Evolutionary conservation across 2,797 vertebrate genomes (phyloP).

Genomic region (Uromys caudimaculatus): DNA sequence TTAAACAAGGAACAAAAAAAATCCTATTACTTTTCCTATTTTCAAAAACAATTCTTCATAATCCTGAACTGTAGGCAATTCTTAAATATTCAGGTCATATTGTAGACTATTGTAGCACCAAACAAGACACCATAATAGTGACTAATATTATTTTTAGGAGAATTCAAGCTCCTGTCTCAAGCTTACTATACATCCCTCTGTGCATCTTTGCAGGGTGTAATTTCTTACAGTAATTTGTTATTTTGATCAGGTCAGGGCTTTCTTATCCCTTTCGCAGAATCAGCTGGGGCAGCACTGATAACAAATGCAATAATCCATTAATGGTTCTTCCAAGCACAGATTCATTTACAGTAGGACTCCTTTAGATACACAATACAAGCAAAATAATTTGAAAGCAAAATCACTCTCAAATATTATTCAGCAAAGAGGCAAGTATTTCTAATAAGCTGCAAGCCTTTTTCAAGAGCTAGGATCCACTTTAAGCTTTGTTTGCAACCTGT

Average conservation of each 20-base stretch:
- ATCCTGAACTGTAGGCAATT: not conserved
- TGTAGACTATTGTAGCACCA: not conserved
- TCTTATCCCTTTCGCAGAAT: not conserved
- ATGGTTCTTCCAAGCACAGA: not conserved
- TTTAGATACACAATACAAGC: not conserved
- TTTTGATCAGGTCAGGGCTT: not conserved
- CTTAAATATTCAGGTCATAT: not conserved
- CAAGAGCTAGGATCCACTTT: not conserved
- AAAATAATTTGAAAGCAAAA: conserved; percentile 34
- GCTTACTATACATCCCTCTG: accelerated
- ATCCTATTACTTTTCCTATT: not conserved
- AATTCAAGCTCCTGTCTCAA: not conserved
- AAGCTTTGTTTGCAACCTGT: not conserved
- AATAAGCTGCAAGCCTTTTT: not conserved
- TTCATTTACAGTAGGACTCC: not conserved
- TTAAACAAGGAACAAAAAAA: not conserved
- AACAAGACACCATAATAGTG: not conserved
- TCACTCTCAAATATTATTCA: not conserved
- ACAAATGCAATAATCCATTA: conserved; percentile 13
- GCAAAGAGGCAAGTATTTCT: not conserved
- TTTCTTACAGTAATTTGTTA: not conserved
- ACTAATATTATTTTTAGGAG: not conserved
- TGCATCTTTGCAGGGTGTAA: not conserved
- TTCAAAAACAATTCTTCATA: not conserved
- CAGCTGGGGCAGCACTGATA: not conserved